A percentile compares a stretch with the other conserved stretches of the same genome.
Evolutionary conservation across 2,797 vertebrate species (phyloP).

Genomic region (Thaleichthys pacificus): DNA sequence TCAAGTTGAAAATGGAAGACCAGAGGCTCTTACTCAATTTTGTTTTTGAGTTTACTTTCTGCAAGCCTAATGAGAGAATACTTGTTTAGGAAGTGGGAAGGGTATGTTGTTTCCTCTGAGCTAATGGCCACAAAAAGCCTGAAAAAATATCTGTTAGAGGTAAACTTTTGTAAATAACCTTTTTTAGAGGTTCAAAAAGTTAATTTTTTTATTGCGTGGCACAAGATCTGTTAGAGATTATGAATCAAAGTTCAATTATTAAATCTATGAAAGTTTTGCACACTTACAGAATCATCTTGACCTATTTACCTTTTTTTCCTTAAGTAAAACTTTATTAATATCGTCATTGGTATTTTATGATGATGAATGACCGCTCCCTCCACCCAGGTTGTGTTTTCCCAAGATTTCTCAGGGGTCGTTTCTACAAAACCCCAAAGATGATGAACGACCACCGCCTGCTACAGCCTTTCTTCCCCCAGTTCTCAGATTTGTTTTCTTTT

Average conservation of each 20-base stretch:
- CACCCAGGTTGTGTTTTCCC: slow-evolving; percentile 27
- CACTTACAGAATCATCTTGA: not conserved
- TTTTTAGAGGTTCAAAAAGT: not conserved
- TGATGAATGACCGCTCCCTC: slow-evolving; percentile 12
- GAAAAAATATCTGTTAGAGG: not conserved
- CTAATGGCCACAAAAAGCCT: slow-evolving; percentile 2
- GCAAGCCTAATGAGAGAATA: no score
- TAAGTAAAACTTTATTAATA: not conserved
- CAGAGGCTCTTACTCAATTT: no score
- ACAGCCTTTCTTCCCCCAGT: slow-evolving; percentile 24
- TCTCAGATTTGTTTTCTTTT: slow-evolving; percentile 39
- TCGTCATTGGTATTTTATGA: slow-evolving; percentile 2
- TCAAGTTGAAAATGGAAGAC: no score
- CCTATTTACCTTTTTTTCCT: not conserved
- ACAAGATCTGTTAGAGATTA: no score
- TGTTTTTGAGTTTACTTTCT: no score
- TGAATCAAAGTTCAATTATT: not conserved
- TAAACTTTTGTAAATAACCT: no score
- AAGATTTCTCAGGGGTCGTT: slow-evolving; percentile 48
- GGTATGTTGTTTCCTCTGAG: not conserved
- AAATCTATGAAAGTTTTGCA: not conserved
- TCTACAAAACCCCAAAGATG: slow-evolving; percentile 36
- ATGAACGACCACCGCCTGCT: slow-evolving; percentile 42
- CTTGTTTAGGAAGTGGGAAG: slow-evolving; percentile 15
- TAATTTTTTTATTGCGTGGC: no score